A percentile compares a stretch with the other conserved stretches of the same genome.
These are phyloP conservation scores for Chiroxiphia lanceolata DNA, from an alignment of 2,797 vertebrate species.

Conservation along the genomic window DNA sequence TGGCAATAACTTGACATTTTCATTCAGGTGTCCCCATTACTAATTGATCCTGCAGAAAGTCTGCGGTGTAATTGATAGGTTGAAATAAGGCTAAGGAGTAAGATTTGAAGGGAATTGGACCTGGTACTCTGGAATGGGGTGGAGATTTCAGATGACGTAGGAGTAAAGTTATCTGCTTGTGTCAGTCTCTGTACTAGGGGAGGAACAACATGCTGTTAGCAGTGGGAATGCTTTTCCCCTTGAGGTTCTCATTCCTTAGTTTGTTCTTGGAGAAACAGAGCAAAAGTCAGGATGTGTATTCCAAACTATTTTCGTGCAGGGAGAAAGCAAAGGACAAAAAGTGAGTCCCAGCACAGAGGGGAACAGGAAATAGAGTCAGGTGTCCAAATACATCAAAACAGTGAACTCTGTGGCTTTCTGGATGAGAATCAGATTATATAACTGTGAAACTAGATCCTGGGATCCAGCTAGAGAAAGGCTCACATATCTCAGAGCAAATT, in stretches of 20 bases:
- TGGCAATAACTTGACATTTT: neutral
- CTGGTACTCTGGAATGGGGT: neutral
- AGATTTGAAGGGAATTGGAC: neutral
- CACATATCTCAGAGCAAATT: neutral
- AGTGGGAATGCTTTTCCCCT: neutral
- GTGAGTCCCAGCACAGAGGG: neutral
- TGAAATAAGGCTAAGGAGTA: neutral
- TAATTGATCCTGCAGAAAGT: neutral
- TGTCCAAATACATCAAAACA: constrained; percentile 18
- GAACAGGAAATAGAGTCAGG: constrained; percentile 33
- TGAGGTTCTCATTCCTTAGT: constrained; percentile 10
- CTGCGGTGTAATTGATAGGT: neutral
- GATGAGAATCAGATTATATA: neutral
- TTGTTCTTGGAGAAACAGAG: neutral
- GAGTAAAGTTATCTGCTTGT: neutral
- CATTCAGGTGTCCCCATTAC: fast-evolving
- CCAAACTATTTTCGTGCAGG: neutral
- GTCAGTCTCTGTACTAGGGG: neutral
- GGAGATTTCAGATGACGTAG: neutral
- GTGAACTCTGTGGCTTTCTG: neutral
- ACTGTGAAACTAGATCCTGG: neutral
- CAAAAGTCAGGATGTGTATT: constrained; percentile 16
- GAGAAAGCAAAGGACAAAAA: neutral
- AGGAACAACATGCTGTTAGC: neutral
- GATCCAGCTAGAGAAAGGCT: neutral